phyloP scores from a whole-genome alignment of 1,140 invertebrate genomes.

The Hylyphantes graminicola region DNA sequence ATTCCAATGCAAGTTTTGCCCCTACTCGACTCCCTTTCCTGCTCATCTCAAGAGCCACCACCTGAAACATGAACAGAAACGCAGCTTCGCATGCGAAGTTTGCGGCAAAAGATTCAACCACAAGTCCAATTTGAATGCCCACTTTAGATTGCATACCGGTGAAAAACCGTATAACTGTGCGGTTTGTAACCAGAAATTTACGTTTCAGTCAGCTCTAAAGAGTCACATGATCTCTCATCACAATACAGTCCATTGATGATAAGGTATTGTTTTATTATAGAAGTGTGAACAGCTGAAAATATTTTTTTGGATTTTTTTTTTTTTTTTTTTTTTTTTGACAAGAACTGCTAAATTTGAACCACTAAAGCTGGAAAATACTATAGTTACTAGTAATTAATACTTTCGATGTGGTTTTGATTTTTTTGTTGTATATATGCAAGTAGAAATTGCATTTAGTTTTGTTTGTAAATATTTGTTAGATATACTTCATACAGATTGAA shows the following conservation, averaged over 20 bases:
- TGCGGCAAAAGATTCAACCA: constrained; percentile 9
- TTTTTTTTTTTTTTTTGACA: too few species aligned
- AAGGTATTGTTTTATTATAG: not conserved
- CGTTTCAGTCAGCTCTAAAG: constrained; percentile 14
- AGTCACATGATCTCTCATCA: constrained; percentile 6
- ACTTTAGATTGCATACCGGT: constrained; percentile 80
- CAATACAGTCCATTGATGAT: not conserved
- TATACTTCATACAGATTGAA: too few species aligned
- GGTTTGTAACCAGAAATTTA: not conserved
- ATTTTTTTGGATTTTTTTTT: too few species aligned
- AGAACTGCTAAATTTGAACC: too few species aligned
- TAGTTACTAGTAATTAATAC: too few species aligned
- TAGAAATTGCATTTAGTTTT: too few species aligned
- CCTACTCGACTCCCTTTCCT: constrained; percentile 2
- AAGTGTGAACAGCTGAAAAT: too few species aligned
- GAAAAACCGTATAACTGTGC: constrained; percentile 80
- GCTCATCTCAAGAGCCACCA: constrained; percentile 8
- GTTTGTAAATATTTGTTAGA: too few species aligned
- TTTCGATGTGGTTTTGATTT: too few species aligned
- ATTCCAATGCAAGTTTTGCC: not conserved
- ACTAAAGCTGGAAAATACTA: too few species aligned
- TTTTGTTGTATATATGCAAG: too few species aligned
- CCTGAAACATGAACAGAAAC: constrained; percentile 8
- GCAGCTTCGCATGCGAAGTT: not conserved
- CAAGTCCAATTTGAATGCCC: constrained; percentile 39